Evolutionary conservation across 2,113 vertebrate species (phyloP), one percentile per base, ranked within the genome.

Genomic region (Crotalus tigris): DNA sequence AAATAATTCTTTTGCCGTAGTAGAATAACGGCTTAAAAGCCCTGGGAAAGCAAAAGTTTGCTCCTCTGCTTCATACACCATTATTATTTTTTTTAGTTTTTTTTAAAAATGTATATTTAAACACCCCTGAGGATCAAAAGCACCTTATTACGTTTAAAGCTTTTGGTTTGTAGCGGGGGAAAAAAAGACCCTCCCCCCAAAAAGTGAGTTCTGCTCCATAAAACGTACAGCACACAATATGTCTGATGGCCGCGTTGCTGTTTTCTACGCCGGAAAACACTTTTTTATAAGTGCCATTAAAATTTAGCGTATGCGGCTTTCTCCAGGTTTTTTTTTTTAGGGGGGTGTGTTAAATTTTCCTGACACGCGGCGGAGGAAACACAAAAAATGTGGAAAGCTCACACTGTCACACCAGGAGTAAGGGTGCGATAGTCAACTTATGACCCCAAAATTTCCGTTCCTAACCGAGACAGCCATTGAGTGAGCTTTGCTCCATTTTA

Each of bases 251-350:
- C 96, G 96, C 97, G 94, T 96, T 97, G 97, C 97, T 97, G 96
- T 96, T 97, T 96, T 96, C 97, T 97, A 97, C 97, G 96, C 97
- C 96, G 97, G 97, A 97, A 98, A 98, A 97, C 0, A 93, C 97
- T 49, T 97, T 97, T 97, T 97, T 95, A 97, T 97, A 98, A 97
- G 97, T 94, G 97, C 97, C 96, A 97, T 98, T 98, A 98, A 97
- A 97, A 98, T 97, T 97, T 97, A 97, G 97, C 97, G 95, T 97
- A 96, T 75, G 0, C 5, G 46, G 13, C 54, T 55, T 55, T 55
- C 54, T 55, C 13, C 54, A 55, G 15, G 3, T 55, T 49, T 6
- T 49, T 49, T 49, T 49, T 49, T 49, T 49, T 0, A 5, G 46
- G 46, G 46, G 46, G 46, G 5, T 1, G 46, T 6, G 5, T 6